phyloP scores from a whole-genome alignment of 2,113 vertebrate genomes.

The Trogon surrucura region DNA sequence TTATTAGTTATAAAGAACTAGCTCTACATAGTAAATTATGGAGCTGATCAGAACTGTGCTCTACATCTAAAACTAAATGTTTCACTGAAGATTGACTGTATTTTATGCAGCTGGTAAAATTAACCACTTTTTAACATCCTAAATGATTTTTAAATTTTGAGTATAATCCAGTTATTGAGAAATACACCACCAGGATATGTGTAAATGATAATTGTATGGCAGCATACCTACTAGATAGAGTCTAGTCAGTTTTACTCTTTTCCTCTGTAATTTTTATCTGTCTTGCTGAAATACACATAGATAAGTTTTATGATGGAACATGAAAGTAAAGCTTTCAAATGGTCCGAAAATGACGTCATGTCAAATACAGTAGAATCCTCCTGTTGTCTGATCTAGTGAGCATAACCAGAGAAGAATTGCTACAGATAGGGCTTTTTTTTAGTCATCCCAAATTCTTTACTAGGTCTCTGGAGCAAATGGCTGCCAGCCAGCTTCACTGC shows the following conservation, averaged over 20 bases:
- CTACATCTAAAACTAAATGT: not conserved
- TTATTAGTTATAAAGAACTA: not conserved
- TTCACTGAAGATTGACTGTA: not conserved
- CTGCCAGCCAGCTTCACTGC: not conserved
- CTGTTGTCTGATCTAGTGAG: not conserved
- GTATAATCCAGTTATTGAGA: not conserved
- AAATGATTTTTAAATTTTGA: not conserved
- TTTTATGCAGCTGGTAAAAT: not conserved
- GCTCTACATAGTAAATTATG: not conserved
- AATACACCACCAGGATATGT: not conserved
- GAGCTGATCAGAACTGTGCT: not conserved
- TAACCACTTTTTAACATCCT: not conserved
- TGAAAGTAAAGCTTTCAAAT: not conserved
- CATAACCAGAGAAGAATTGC: not conserved
- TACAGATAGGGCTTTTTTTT: not conserved
- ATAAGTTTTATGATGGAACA: not conserved
- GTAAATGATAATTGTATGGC: not conserved
- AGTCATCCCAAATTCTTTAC: not conserved
- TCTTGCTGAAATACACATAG: not conserved
- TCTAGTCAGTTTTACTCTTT: not conserved
- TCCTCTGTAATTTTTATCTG: not conserved
- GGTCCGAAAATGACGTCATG: not conserved
- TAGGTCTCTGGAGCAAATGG: not conserved
- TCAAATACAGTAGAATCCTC: not conserved
- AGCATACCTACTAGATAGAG: accelerated